Evolutionary conservation across 53 echinoderm and acorn worm species (phyloP).

Genomic region (Astropecten irregularis): DNA sequence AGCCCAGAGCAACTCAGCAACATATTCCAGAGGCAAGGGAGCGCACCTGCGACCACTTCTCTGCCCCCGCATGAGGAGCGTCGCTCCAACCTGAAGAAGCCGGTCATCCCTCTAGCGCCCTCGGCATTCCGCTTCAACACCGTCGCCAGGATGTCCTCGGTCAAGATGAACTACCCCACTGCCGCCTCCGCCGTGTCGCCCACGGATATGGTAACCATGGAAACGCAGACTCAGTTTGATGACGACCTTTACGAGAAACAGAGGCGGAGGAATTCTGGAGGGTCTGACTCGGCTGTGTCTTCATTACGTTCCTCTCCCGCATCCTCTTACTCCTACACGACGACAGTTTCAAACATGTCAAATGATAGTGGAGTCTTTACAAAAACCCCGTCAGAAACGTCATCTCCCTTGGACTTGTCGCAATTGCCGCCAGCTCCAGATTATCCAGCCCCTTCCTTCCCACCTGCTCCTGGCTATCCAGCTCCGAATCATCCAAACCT

Average conservation of each 20-base stretch:
- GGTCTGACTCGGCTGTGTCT: slow-evolving; percentile 82
- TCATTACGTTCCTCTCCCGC: slow-evolving; percentile 85
- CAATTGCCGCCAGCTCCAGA: slow-evolving; percentile 47
- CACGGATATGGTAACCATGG: slow-evolving; percentile 19
- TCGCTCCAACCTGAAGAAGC: slow-evolving; percentile 41
- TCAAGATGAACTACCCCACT: not conserved
- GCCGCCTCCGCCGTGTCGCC: slow-evolving; percentile 21
- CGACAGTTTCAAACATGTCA: slow-evolving; percentile 61
- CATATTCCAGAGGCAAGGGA: slow-evolving; percentile 70
- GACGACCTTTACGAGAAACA: slow-evolving; percentile 32
- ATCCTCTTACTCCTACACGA: slow-evolving; percentile 76
- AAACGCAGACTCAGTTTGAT: slow-evolving; percentile 40
- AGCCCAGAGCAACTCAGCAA: slow-evolving; percentile 68
- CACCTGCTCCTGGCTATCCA: slow-evolving; percentile 27
- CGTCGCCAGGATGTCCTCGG: slow-evolving; percentile 74
- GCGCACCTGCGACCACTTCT: slow-evolving; percentile 31
- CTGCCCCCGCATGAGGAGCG: slow-evolving; percentile 11
- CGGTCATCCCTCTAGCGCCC: slow-evolving; percentile 60
- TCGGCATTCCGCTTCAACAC: slow-evolving; percentile 75
- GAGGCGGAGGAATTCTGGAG: slow-evolving; percentile 62
- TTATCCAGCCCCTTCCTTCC: slow-evolving; percentile 37
- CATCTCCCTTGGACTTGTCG: slow-evolving; percentile 22
- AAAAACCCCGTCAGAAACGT: slow-evolving; percentile 49
- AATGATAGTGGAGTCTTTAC: slow-evolving; percentile 80
- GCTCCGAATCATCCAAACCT: slow-evolving; percentile 17